phyloP scores from a whole-genome alignment of 1,140 invertebrate genomes.

The Drosophila equinoxialis region DNA sequence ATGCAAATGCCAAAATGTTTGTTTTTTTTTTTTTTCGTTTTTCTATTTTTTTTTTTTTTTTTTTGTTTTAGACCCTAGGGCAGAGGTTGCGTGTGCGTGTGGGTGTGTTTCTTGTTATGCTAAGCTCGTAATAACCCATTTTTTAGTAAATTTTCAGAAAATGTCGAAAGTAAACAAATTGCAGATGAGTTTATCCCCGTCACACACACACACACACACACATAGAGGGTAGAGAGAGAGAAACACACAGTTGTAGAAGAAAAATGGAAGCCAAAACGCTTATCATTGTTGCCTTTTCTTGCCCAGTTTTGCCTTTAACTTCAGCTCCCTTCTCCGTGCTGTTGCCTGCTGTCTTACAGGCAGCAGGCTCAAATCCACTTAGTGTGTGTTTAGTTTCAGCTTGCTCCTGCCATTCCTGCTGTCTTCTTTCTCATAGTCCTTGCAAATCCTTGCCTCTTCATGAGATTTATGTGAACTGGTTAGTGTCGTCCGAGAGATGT shows the following conservation, averaged over 20 bases:
- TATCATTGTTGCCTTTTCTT: slow-evolving; percentile 44
- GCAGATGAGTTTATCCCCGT: slow-evolving; percentile 71
- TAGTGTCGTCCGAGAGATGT: slow-evolving; percentile 21
- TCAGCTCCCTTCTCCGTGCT: background rate
- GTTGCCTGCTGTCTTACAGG: background rate
- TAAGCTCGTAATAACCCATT: slow-evolving; percentile 77
- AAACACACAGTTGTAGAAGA: slow-evolving; percentile 18
- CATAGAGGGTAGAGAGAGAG: slow-evolving; percentile 10
- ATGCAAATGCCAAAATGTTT: slow-evolving; percentile 9
- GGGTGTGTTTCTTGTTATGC: slow-evolving; percentile 38
- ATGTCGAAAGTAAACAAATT: slow-evolving; percentile 83
- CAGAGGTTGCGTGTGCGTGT: slow-evolving; percentile 19
- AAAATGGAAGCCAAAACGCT: slow-evolving; percentile 43
- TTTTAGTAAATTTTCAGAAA: slow-evolving; percentile 67
- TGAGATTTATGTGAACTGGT: slow-evolving; percentile 65
- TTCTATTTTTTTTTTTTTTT: slow-evolving; percentile 1
- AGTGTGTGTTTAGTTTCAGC: slow-evolving; percentile 70
- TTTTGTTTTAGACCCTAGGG: slow-evolving; percentile 1
- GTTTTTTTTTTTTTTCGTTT: slow-evolving; percentile 5
- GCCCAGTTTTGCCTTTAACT: slow-evolving; percentile 19
- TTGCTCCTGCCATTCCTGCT: slow-evolving; percentile 6
- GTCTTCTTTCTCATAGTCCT: background rate
- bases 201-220: slow-evolving; percentile 37
- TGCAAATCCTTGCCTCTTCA: slow-evolving; percentile 55
- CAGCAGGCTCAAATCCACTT: slow-evolving; percentile 69